A percentile compares a stretch with the other conserved stretches of the same genome.
These are phyloP conservation scores for Erethizon dorsatum DNA, from an alignment of 2,797 vertebrate species.

Conservation along the genomic window DNA sequence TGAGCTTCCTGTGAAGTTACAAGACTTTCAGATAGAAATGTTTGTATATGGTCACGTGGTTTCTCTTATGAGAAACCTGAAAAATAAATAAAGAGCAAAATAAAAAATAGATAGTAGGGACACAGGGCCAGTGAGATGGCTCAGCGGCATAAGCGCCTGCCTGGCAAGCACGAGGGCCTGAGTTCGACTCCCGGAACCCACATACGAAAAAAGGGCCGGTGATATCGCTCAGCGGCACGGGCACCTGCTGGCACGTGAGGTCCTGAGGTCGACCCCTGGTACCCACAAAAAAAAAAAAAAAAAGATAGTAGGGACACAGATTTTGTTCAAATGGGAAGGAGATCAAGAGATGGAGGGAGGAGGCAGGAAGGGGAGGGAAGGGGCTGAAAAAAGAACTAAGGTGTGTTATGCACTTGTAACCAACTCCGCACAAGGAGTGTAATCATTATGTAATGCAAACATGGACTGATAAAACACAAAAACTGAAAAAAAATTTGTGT, in stretches of 20 bases:
- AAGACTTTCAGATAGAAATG: slow-evolving; percentile 8
- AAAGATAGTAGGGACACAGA: too few relatives aligned
- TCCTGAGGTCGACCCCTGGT: too few relatives aligned
- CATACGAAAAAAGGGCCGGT: too few relatives aligned
- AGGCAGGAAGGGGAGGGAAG: neutral
- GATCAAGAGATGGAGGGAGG: neutral
- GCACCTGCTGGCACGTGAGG: too few relatives aligned
- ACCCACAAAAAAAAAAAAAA: too few relatives aligned
- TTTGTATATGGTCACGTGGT: neutral
- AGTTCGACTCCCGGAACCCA: too few relatives aligned
- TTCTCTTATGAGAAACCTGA: neutral
- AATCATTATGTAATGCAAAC: neutral
- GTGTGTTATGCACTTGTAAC: neutral
- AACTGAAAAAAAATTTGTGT: neutral
- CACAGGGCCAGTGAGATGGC: too few relatives aligned
- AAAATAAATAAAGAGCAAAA: neutral
- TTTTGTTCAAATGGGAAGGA: neutral
- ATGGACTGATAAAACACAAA: neutral
- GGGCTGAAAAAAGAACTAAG: neutral
- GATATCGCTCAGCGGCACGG: too few relatives aligned
- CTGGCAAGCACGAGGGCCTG: too few relatives aligned
- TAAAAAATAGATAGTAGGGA: too few relatives aligned
- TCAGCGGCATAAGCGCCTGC: too few relatives aligned
- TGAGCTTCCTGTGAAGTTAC: slow-evolving; percentile 22
- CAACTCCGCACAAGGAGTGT: neutral